Percentiles rank a stretch among this genome's conserved stretches.
Evolutionary conservation across 2,888 invertebrate species (phyloP).

Genomic region (Chorisops tibialis): DNA sequence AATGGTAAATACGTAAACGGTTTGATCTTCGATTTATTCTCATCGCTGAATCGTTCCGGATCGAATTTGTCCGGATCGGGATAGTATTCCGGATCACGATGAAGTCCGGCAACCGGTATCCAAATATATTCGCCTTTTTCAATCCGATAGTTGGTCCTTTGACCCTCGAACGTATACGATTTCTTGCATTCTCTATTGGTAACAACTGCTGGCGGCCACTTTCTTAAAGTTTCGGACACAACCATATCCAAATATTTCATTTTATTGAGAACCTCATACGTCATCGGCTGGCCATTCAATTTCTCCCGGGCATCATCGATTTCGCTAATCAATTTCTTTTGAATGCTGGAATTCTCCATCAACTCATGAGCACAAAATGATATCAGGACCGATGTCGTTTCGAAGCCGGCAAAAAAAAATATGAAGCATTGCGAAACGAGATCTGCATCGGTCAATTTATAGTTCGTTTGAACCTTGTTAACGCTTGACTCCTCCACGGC

Average conservation of each 20-base stretch:
- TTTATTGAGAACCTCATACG: constrained; percentile 56
- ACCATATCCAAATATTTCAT: constrained; percentile 61
- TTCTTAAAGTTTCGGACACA: constrained; percentile 55
- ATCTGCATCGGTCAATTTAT: constrained; percentile 53
- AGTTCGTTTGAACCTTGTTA: constrained; percentile 28
- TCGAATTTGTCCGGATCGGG: constrained; percentile 58
- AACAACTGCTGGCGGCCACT: constrained; percentile 55
- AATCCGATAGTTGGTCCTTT: constrained; percentile 41
- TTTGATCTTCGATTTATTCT: constrained; percentile 53
- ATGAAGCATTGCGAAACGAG: constrained; percentile 58
- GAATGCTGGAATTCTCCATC: constrained; percentile 58
- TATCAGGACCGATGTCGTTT: constrained; percentile 52
- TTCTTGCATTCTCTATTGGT: constrained; percentile 56
- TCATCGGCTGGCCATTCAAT: constrained; percentile 52
- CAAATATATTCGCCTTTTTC: constrained; percentile 39
- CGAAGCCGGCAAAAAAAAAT: constrained; percentile 60
- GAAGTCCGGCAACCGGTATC: constrained; percentile 53
- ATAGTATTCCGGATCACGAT: constrained; percentile 56
- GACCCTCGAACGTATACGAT: constrained; percentile 46
- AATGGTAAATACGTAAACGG: constrained; percentile 53
- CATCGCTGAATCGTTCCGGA: constrained; percentile 58
- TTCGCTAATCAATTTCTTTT: constrained; percentile 56
- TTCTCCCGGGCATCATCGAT: constrained; percentile 53
- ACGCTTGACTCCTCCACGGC: not conserved
- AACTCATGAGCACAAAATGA: constrained; percentile 58